Conservation (phyloP, 2,797 vertebrate species). For the Aselliscus stoliczkanus region DNA sequence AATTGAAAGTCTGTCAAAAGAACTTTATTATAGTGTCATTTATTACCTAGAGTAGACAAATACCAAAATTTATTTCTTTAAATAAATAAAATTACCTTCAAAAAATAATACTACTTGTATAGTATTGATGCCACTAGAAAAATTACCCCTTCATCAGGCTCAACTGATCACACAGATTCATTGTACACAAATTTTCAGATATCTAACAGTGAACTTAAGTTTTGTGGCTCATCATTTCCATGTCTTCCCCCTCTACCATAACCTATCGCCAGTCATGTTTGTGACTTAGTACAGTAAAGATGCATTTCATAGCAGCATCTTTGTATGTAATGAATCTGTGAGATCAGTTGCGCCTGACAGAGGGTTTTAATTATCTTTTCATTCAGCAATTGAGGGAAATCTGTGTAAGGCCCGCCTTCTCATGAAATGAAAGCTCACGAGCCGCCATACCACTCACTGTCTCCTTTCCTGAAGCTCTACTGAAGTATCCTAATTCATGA, state of each 20-base stretch:
- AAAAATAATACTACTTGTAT: not conserved
- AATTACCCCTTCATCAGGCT: not conserved
- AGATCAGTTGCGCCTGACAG: no score
- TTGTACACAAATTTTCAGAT: no score
- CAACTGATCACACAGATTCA: no score
- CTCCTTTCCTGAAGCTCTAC: not conserved
- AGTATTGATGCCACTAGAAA: not conserved
- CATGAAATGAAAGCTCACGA: not conserved
- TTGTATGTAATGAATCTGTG: no score
- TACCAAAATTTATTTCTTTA: not conserved
- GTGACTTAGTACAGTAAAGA: no score
- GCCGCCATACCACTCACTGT: no score
- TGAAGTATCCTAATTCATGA: not conserved
- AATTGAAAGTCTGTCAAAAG: not conserved
- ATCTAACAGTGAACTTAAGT: no score
- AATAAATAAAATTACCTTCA: not conserved
- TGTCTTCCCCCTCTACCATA: no score
- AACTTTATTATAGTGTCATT: not conserved
- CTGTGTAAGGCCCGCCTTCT: not conserved
- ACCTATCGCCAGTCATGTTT: no score
- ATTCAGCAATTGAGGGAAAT: not conserved
- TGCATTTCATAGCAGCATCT: no score
- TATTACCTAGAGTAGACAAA: not conserved
- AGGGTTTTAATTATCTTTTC: not conserved
- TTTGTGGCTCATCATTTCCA: no score